phyloP scores from a whole-genome alignment of 2,888 invertebrate species.

The Dryococelus australis region DNA sequence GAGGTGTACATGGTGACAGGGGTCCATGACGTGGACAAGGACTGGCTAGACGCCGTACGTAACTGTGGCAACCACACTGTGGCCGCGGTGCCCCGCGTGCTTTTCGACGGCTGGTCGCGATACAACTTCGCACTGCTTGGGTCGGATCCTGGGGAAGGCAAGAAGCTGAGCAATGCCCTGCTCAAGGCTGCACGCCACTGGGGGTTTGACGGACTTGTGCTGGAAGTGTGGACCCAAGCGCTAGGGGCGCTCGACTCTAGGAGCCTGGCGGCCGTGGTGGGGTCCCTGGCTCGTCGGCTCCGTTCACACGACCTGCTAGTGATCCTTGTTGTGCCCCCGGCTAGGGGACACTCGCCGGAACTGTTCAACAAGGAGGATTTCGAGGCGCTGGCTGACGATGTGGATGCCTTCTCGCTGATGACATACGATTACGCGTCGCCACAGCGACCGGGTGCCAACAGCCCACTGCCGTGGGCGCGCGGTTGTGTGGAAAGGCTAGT shows the following conservation, averaged over 20 bases:
- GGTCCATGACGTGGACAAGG: conserved; percentile 83
- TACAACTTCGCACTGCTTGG: conserved; percentile 78
- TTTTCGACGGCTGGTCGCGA: conserved; percentile 87
- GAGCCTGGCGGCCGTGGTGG: conserved; percentile 64
- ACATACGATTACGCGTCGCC: conserved; percentile 92
- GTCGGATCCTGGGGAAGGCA: conserved; percentile 70
- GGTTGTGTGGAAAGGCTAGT: conserved; percentile 78
- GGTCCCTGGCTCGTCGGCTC: not conserved
- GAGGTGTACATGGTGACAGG: conserved; percentile 73
- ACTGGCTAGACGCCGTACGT: conserved; percentile 80
- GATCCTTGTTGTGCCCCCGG: conserved; percentile 84
- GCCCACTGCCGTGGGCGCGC: conserved; percentile 84
- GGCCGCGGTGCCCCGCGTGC: conserved; percentile 82
- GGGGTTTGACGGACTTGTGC: conserved; percentile 87
- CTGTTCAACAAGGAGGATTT: conserved; percentile 79
- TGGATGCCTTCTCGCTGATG: conserved; percentile 93
- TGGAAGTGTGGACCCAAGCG: conserved; percentile 91
- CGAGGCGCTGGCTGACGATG: conserved; percentile 75
- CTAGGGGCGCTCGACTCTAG: conserved; percentile 68
- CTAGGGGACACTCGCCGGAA: conserved; percentile 67
- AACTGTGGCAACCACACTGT: conserved; percentile 65
- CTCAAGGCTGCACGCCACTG: conserved; percentile 68
- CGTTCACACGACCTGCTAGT: conserved; percentile 54
- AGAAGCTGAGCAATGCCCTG: conserved; percentile 72
- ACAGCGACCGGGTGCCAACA: conserved; percentile 88